These are phyloP conservation scores for Peromyscus maniculatus DNA, from an alignment of 2,113 vertebrate genomes.

Conservation along the genomic window DNA sequence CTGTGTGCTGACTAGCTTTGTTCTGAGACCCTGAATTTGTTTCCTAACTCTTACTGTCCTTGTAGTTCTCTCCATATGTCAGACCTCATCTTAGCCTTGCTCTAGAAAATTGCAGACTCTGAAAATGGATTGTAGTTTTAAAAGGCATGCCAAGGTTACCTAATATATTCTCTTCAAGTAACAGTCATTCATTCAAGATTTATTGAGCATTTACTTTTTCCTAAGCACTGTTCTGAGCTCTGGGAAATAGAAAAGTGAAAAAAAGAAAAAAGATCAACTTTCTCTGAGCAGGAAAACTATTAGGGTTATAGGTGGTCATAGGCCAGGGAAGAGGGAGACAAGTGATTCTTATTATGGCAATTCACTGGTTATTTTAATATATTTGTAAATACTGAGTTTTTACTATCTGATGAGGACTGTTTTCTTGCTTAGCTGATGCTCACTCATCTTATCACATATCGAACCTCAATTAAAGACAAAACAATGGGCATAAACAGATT, in stretches of 20 bases:
- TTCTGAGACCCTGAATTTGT: background rate
- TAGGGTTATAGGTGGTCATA: background rate
- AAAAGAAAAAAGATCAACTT: slow-evolving; percentile 2
- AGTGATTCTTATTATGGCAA: background rate
- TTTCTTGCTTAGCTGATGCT: background rate
- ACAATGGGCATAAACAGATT: background rate
- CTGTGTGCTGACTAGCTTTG: background rate
- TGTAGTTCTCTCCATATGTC: background rate
- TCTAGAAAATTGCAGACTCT: background rate
- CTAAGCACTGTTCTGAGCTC: slow-evolving; percentile 38
- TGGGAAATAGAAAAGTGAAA: background rate
- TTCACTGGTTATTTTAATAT: background rate
- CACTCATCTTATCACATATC: background rate
- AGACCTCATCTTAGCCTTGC: background rate
- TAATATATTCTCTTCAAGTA: slow-evolving; percentile 8
- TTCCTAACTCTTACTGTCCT: background rate
- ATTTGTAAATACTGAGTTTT: background rate
- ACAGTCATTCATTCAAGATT: slow-evolving; percentile 48
- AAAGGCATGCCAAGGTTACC: slow-evolving; percentile 42
- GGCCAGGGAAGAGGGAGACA: slow-evolving; percentile 3
- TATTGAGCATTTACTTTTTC: slow-evolving; percentile 29
- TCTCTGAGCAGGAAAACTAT: slow-evolving; percentile 38
- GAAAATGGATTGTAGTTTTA: slow-evolving; percentile 30
- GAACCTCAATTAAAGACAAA: background rate
- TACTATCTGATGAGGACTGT: background rate